Evolutionary conservation across 30 jellyfish, hydroid and myxozoan genomes (phyloP), one percentile per base, ranked within the genome.

Genomic region (Cassiopea andromeda): DNA sequence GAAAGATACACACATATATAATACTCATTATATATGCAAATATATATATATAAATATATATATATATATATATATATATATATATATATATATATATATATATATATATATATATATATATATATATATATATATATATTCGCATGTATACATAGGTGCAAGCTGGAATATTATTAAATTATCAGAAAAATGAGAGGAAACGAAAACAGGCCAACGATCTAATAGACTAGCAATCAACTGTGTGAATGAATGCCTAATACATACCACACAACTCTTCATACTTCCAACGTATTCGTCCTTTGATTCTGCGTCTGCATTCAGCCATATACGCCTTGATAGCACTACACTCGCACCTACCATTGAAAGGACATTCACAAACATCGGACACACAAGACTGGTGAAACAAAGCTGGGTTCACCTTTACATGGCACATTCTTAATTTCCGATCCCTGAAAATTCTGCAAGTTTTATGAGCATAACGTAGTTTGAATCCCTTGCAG

Each of bases 351-450:
- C 98, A 93, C 10, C 83, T 50, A n/a, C 85, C 58, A 59, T 85
- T 75, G 78, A 72, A 81, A 38, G 98, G 96, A 83, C 98, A 93
- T 50, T 85, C 92, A 73, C 98, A 93, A 7, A 93, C 97, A 81
- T 93, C 98, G 14, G 54, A 82, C 1, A 90, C 79, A 60, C 98
- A 93, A 15, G 95, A 85, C 84, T 85, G 97, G 50, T 90, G 91
- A 61, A 87, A 93, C 49, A 68, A 83, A 1, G 79, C 70, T 48
- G 97, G 92, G 73, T 86, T 79, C 69, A 89, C 96, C 43, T 59
- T 84, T 2, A 79, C 18, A 68, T 93, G 90, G 78, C 98, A 93
- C 82, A 46, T 54, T 47, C 89, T 47, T 6, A 89, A 38, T 46
- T 69, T 80, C 2, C 80, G 87, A 76, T 93, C 96, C 59, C 94